phyloP scores from a whole-genome alignment of 2,113 vertebrate genomes.

The Felis chaus region DNA sequence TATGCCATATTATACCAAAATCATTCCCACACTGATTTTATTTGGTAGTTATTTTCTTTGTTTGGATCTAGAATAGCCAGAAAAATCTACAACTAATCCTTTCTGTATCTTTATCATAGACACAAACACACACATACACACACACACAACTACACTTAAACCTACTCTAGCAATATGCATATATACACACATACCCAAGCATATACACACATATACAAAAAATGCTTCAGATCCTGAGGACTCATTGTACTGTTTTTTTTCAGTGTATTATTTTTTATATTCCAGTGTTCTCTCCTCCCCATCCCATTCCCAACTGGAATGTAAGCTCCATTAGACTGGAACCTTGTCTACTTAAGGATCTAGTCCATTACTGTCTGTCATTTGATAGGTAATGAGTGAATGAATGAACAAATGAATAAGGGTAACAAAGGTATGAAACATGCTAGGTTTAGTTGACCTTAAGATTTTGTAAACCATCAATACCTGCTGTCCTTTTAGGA shows the following conservation, averaged over 20 bases:
- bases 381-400: not conserved
- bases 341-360: not conserved
- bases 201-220: not conserved
- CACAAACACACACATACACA: not conserved
- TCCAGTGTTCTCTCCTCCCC: not conserved
- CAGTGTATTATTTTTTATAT: not conserved
- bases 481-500: not conserved
- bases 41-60: conserved; percentile 16
- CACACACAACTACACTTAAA: not conserved
- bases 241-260: not conserved
- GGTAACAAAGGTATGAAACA: not conserved
- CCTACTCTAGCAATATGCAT: not conserved
- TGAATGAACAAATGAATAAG: not conserved
- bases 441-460: not conserved
- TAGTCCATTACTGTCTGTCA: not conserved
- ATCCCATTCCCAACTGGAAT: not conserved
- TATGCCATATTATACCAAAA: not conserved
- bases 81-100: not conserved
- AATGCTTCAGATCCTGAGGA: conserved; percentile 6
- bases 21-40: not conserved
- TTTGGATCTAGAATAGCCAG: not conserved
- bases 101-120: not conserved
- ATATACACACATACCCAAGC: not conserved
- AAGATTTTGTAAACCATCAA: not conserved
- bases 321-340: not conserved